Evolutionary conservation across 2,113 vertebrate genomes (phyloP).

Genomic region (Crotalus viridis): DNA sequence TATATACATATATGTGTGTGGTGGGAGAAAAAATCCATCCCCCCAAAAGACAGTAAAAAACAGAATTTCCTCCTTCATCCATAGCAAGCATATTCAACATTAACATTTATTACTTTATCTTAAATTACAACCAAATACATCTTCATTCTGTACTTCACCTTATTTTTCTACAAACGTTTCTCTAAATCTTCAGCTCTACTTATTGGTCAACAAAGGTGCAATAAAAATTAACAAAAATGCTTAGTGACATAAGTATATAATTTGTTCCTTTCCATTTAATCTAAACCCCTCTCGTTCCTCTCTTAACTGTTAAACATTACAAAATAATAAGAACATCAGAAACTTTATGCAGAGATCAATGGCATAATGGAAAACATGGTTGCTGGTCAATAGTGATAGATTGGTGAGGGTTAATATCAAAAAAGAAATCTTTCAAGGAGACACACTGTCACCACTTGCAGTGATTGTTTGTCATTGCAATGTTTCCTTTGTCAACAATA

Average conservation of each 20-base stretch:
- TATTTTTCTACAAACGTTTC: no score
- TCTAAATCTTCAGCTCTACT: no score
- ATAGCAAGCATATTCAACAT: no score
- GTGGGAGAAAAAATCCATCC: no score
- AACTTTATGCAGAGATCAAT: not conserved
- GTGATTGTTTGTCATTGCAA: not conserved
- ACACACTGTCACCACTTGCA: not conserved
- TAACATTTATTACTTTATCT: no score
- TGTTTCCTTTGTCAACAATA: not conserved
- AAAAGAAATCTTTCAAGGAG: not conserved
- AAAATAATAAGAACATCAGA: not conserved
- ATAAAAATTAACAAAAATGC: no score
- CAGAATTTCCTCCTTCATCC: no score
- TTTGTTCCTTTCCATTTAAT: not conserved
- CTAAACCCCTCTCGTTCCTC: not conserved
- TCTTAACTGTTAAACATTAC: not conserved
- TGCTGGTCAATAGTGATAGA: not conserved
- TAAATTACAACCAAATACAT: no score
- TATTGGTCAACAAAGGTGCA: no score
- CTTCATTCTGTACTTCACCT: no score
- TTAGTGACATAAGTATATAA: not conserved
- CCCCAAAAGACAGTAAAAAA: no score
- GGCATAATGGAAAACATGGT: not conserved
- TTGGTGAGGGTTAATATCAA: not conserved
- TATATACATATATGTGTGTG: no score